A percentile compares a stretch with the other conserved stretches of the same genome.
Conservation (phyloP, 2,797 vertebrate genomes). For the Holocentrus rufus region DNA sequence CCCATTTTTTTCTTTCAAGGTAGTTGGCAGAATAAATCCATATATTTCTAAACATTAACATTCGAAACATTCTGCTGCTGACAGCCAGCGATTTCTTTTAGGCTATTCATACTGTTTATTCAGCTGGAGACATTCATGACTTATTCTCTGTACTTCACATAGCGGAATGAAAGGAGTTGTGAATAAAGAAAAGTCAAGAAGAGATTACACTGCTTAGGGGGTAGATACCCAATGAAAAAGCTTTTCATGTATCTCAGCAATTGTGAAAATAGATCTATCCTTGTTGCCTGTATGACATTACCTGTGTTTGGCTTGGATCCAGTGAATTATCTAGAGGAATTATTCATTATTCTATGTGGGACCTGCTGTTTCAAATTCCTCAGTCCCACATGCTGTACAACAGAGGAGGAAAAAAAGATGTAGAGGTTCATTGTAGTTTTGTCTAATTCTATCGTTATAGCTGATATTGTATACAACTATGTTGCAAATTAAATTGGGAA, state of each 20-base stretch:
- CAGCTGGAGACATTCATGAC: constrained; percentile 7
- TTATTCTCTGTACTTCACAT: constrained; percentile 5
- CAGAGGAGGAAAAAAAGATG: not conserved
- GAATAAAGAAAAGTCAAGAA: constrained; percentile 4
- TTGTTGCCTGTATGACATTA: not conserved
- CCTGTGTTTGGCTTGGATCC: constrained; percentile 10
- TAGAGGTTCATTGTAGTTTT: not conserved
- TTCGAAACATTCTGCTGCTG: constrained; percentile 9
- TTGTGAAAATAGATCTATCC: constrained; percentile 26
- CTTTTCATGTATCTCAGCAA: not conserved
- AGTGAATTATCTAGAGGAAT: not conserved
- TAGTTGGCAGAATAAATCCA: constrained; percentile 29
- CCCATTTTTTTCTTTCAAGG: not conserved
- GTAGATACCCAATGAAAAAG: not conserved
- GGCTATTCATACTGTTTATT: constrained; percentile 15
- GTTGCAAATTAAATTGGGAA: constrained; percentile 10
- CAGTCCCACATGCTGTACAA: not conserved
- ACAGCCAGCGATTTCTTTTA: constrained; percentile 5
- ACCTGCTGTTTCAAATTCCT: not conserved
- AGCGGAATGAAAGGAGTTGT: constrained; percentile 5
- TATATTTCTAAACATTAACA: constrained; percentile 26
- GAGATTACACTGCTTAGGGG: not conserved
- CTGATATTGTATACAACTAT: constrained; percentile 8
- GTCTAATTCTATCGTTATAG: not conserved
- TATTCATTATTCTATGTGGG: not conserved